These are phyloP conservation scores for Hydra vulgaris DNA, from an alignment of 30 jellyfish, hydroid and myxozoan species.

Conservation along the genomic window DNA sequence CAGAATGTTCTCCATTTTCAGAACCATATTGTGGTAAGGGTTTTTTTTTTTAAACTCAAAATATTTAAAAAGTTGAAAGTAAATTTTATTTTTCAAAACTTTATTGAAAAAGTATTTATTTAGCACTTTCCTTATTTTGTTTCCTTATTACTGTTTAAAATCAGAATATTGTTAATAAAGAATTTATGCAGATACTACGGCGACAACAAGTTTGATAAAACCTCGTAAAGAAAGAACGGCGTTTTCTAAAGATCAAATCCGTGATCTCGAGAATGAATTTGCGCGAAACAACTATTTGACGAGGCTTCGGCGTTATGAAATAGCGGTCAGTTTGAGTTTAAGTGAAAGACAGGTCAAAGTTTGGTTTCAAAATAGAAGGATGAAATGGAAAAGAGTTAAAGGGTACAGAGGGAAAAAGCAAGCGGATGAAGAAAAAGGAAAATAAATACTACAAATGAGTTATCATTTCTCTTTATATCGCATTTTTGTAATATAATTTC, in stretches of 20 bases:
- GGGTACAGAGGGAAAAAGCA: conserved; percentile 73
- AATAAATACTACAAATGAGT: not conserved
- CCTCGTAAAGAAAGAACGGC: conserved; percentile 96
- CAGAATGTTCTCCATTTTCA: not conserved
- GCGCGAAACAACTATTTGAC: conserved; percentile 82
- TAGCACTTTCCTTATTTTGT: no score
- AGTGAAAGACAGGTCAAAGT: conserved; percentile 97
- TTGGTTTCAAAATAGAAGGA: conserved; percentile 93
- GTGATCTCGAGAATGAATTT: conserved; percentile 92
- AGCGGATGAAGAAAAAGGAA: conserved; percentile 1
- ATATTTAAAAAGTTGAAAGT: no score
- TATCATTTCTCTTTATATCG: no score
- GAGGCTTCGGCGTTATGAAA: conserved; percentile 98
- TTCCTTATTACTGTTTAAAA: no score
- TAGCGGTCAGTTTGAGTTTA: conserved; percentile 79
- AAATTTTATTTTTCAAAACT: no score
- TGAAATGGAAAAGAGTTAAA: conserved; percentile 98
- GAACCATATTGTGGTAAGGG: not conserved
- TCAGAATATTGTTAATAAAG: no score
- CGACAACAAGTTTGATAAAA: conserved; percentile 78
- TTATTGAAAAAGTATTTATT: no score
- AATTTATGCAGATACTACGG: conserved; percentile 75
- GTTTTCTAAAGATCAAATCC: conserved; percentile 84
- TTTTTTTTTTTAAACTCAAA: no score
- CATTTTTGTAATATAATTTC: no score